Evolutionary conservation across 2,113 vertebrate genomes (phyloP), one percentile per base, ranked within the genome.

Genomic region (Sisor rabdophorus): DNA sequence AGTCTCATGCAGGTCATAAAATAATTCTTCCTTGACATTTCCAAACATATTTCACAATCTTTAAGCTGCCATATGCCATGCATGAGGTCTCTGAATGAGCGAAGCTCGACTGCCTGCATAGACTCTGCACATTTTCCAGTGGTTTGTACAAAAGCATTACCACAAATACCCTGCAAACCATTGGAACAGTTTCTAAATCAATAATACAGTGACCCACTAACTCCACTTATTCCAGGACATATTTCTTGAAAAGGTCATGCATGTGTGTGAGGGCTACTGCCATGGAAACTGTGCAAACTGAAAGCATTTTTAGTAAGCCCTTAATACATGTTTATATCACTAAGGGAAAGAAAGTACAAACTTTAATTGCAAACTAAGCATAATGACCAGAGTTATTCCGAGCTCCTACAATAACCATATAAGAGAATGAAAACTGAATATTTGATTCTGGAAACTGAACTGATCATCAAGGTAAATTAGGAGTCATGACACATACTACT

Each of bases 121-220:
- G 47, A 48, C 58, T 64, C 79, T 84, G 76, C 82, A 88, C 79
- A 87, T 86, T 90, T 89, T 89, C 85, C 84, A 87, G 72, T 60
- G 54, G 84, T 83, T 85, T 83, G 76, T 64, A 55, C 48, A 76
- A 58, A 79, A 75, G 75, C 70, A 84, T 47, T 68, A 81, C 76
- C 73, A 74, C 68, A 24, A 12, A 84, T 83, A 83, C 63, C 85
- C 79, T 86, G 77, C 84, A 82, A 59, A 82, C 78, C 71, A 65
- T 79, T 69, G 81, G 84, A 89, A 84, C 54, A 78, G 79, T 78
- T 74, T 77, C 80, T 85, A 86, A 67, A 82, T 83, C 80, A 72
- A 81, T 67, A 50, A 56, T 30, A 69, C n/a, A 79, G 60, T 75
- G 40, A 79, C 73, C 75, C 47, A 75, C 63, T 82, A 28, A 64